phyloP scores from a whole-genome alignment of 2,888 invertebrate species.

The Stomorhina lunata region DNA sequence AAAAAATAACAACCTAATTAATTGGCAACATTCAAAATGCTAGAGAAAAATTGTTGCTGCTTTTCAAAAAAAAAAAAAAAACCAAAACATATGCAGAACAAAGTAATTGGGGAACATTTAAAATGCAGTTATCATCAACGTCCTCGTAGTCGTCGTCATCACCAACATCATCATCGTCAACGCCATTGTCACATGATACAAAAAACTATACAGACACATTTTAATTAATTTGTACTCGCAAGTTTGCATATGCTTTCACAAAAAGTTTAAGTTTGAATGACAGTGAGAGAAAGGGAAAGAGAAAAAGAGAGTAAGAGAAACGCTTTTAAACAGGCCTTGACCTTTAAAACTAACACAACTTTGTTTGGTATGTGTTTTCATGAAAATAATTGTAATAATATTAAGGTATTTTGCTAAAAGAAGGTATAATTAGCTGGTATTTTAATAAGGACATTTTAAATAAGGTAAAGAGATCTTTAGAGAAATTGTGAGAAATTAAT shows the following conservation, averaged over 20 bases:
- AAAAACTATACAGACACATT: constrained; percentile 4
- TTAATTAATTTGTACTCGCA: constrained; percentile 30
- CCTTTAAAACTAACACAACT: constrained; percentile 12
- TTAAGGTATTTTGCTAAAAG: neutral
- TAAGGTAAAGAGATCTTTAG: too few relatives aligned
- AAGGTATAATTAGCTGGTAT: too few relatives aligned
- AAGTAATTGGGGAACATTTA: constrained; percentile 26
- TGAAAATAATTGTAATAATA: constrained; percentile 12
- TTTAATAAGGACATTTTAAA: too few relatives aligned
- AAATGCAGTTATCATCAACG: constrained; percentile 27
- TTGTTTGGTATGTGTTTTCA: neutral
- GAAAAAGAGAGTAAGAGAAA: neutral
- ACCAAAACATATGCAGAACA: neutral
- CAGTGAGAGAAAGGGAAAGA: neutral
- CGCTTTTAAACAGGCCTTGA: constrained; percentile 44
- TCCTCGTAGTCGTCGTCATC: neutral
- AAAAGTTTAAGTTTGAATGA: constrained; percentile 4
- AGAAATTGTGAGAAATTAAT: too few relatives aligned
- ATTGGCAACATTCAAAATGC: constrained; percentile 47
- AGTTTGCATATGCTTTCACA: constrained; percentile 9
- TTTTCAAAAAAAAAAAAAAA: too few relatives aligned
- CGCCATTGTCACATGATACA: constrained; percentile 14
- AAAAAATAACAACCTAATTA: constrained; percentile 52
- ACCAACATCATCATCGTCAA: constrained; percentile 8
- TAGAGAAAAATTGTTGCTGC: neutral